Evolutionary conservation across 2,113 vertebrate species (phyloP).

Genomic region (Mustelus asterias): DNA sequence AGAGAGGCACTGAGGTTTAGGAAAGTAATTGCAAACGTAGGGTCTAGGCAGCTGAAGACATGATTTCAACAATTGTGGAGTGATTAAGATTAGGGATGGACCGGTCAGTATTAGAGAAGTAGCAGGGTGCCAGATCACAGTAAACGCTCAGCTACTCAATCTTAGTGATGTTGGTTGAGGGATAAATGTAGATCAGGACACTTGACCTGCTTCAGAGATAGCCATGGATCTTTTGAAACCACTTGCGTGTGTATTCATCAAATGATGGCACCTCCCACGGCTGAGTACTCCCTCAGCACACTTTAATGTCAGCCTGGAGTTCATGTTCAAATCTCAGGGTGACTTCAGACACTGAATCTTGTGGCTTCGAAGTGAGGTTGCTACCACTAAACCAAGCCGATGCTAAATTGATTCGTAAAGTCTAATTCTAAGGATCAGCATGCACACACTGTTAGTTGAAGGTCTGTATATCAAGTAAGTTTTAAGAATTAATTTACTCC

Average conservation of each 20-base stretch:
- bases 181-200: neutral
- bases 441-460: neutral
- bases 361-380: neutral
- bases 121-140: no score
- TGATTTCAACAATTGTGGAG: neutral
- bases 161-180: neutral
- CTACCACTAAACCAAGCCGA: neutral
- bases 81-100: neutral
- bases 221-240: neutral
- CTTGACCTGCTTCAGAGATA: neutral
- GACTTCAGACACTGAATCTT: neutral
- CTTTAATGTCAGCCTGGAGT: neutral
- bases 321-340: neutral
- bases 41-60: neutral
- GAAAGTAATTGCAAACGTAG: neutral
- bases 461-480: neutral
- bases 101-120: neutral
- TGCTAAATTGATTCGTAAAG: neutral
- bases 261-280: neutral
- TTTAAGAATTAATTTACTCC: neutral
- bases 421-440: neutral
- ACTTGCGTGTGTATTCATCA: neutral
- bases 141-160: neutral
- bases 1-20: neutral
- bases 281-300: neutral